phyloP scores from a whole-genome alignment of 2,888 invertebrate genomes.

The Disparrhopalites patrizii region DNA sequence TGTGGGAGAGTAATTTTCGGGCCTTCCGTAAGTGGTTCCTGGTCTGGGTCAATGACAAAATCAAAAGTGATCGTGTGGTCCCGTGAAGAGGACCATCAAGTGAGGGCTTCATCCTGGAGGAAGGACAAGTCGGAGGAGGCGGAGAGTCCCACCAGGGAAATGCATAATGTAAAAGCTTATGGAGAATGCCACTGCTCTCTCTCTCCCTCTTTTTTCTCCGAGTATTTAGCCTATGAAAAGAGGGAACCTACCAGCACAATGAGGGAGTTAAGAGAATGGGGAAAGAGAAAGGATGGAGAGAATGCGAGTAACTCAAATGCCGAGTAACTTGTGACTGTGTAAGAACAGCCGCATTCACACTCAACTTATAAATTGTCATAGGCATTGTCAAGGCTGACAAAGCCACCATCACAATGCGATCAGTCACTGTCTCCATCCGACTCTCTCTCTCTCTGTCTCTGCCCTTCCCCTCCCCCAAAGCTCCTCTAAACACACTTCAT shows the following conservation, averaged over 20 bases:
- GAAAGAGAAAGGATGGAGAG: no score
- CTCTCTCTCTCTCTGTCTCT: background rate
- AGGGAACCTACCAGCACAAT: background rate
- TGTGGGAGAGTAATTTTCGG: no score
- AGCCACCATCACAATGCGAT: slow-evolving; percentile 15
- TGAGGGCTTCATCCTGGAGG: no score
- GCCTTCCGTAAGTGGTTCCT: no score
- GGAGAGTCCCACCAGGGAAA: no score
- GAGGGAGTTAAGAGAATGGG: no score
- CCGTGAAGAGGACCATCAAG: no score
- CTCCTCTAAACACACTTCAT: no score
- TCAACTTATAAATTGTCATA: background rate
- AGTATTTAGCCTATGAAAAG: no score
- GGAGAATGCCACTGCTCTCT: background rate
- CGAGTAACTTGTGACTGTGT: background rate
- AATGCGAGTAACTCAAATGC: slow-evolving; percentile 9
- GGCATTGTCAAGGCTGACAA: slow-evolving; percentile 7
- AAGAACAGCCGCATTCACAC: background rate
- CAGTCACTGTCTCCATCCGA: slow-evolving; percentile 14
- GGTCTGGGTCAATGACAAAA: no score
- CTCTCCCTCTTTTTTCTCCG: background rate
- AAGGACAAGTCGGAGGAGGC: no score
- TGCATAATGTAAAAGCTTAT: background rate
- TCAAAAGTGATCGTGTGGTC: no score
- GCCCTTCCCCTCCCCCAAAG: background rate